Evolutionary conservation across 2,797 vertebrate species (phyloP), one percentile per base, ranked within the genome.

Genomic region (Pseudomugil tenellus): DNA sequence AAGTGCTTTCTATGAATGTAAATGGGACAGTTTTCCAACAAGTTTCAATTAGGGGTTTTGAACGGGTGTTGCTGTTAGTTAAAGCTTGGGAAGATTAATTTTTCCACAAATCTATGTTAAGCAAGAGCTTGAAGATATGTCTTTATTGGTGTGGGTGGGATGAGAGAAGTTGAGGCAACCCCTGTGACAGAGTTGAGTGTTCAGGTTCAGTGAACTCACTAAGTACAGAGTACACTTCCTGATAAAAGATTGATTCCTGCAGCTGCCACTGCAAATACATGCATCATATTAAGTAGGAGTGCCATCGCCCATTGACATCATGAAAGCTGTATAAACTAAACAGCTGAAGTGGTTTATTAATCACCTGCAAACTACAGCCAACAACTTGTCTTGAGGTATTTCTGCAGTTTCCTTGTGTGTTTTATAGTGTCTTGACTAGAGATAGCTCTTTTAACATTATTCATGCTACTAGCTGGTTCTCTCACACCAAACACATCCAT

Each of bases 171-270:
- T 25, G 2, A 53, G 28, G 35, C 25, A 28, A 29, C 13, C 28
- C 29, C 37, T 37, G 21, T 23, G n/a, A 23, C 23, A 25, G 10
- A 51, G 35, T 26, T 10, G 31, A 65, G 63, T 55, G 28, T 55
- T 43, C 41, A 39, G 56, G 34, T 52, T 68, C 57, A 68, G 19
- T 59, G 49, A 51, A 5, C 25, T 37, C n/a, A 25, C 49, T 32
- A 23, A 31, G 28, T 25, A 26, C 13, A 29, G 14, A 32, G 34
- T 8, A 31, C 26, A 32, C 23, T 28, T 37, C 34, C 21, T 37
- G 4, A 14, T 1, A 26, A 6, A 41, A 39, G 32, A 58, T 4
- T 17, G 23, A 58, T 26, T 34, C 14, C n/a, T 54, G 48, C 58
- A 14, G 48, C 19, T 3, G 48, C n/a, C 49, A 19, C 28, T 51